Conservation (phyloP, 2,113 vertebrate genomes). For the Rattus rattus region DNA sequence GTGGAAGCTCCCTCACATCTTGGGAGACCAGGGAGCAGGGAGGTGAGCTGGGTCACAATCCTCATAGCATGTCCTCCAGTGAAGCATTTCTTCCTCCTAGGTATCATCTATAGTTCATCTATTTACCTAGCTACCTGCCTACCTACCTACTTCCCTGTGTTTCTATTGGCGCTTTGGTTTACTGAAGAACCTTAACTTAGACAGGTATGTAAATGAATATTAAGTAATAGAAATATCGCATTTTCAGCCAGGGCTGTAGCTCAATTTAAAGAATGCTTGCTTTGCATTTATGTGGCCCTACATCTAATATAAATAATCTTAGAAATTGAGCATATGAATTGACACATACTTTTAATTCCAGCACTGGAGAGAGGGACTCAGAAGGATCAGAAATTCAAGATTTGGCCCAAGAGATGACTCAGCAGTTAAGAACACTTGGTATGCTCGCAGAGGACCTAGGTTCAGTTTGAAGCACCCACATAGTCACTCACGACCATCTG, state of each 20-base stretch:
- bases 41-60: not conserved
- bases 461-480: not conserved
- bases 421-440: not conserved
- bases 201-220: not conserved
- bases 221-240: not conserved
- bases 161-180: not conserved
- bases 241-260: not conserved
- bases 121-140: too few species aligned
- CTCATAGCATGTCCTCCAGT: too few species aligned
- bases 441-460: not conserved
- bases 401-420: not conserved
- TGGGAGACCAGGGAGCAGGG: not conserved
- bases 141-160: not conserved
- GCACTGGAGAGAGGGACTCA: not conserved
- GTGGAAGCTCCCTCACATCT: not conserved
- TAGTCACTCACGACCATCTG: not conserved
- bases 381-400: not conserved
- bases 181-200: constrained; percentile 7
- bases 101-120: not conserved
- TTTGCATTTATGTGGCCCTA: not conserved
- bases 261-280: not conserved
- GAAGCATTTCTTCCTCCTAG: not conserved
- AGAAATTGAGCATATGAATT: not conserved
- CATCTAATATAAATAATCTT: not conserved
- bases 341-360: not conserved